Base-by-base conservation (phyloP, 2,888 invertebrate genomes). In the Heteropelma amictum region DNA sequence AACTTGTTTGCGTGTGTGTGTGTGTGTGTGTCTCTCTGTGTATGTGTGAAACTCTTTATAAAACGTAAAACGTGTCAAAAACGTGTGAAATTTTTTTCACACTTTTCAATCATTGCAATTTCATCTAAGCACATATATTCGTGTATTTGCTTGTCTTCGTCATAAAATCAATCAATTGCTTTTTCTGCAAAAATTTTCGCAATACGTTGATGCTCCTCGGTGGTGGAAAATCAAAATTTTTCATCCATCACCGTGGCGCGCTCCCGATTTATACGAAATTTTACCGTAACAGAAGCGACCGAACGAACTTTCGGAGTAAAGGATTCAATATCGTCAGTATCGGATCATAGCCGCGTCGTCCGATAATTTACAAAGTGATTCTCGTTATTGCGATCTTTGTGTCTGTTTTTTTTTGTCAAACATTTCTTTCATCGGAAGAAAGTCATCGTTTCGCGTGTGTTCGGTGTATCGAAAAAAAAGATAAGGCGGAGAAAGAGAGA, bases 11-110 rank as follows among this genome's bases (percentile, higher is more conserved):
- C 49, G 35, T 58, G 19, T 56, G 51, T 23, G n/a, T 63, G 21
- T 58, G 54, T 67, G 56, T 68, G 65, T 69, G 23, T 74, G 61
- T 69, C 63, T 77, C 38, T 61, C 28, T 40, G 26, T 64, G 54
- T 65, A 14, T 42, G 45, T 26, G 10, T n/a, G 26, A 17, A 12
- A 23, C 33, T 28, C 53, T 30, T 17, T 60, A 19, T 14, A 5
- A 10, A 28, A 23, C 23, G 28, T 33, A 30, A 54, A 54, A 72
- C 68, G 70, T 76, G 56, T 40, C 54, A 64, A 26, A 38, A 69
- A 35, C 60, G 40, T 26, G 40, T 19, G 56, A 10, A 33, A 49
- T 65, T 53, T 72, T 38, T 40, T 54, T 51, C 40, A 61, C 71
- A 12, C 38, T 17, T 35, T 14, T 28, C 61, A 51, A 42, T 42